Base-by-base conservation (phyloP, 2,888 invertebrate species). In the Ichneumoninae sp. region DNA sequence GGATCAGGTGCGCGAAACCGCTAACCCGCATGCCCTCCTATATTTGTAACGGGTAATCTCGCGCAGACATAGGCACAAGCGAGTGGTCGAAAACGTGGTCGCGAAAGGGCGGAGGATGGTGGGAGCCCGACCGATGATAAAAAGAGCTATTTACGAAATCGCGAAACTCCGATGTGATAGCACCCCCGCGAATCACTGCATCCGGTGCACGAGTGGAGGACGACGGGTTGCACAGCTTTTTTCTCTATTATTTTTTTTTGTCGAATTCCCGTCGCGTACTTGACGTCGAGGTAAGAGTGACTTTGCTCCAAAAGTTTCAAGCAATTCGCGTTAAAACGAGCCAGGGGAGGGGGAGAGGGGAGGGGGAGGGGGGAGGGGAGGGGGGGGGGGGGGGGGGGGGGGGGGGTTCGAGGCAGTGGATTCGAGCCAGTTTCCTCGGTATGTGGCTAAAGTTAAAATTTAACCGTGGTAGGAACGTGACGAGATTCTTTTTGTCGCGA, bases 1-100 rank as follows among this genome's bases (percentile, higher is more conserved):
- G 62, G 62, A 77, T 77, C 26, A 44, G 10, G 5, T 19, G 10
- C 13, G 36, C 52, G 44, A 70, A 70, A 65, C 22, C 44, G 70
- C 62, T 33, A 65, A 47, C 72, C 30, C 60, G 40, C 44, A 26
- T 6, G 26, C 80, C 71, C 76, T 26, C 71, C 66, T 71, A 76
- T 76, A 52, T 57, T 36, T 13, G 30, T 68, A 72, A 80, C 80
- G 68, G 66, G 54, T 4, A 50, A 0, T 52, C 60, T 19, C 33
- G 8, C 3, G 36, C n/a, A n/a, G 22, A 76, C 57, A 44, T 60
- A 54, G 22, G 26, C 13, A 30, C 69, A 30, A 13, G 13, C 30
- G 16, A 50, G 13, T 50, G 69, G 22, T 22, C 26, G 52, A 30
- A 40, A 7, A 3, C 13, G 69, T 16, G 26, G 50, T n/a, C 30